phyloP scores from a whole-genome alignment of 1,140 invertebrate genomes.

The Telenomus remus region DNA sequence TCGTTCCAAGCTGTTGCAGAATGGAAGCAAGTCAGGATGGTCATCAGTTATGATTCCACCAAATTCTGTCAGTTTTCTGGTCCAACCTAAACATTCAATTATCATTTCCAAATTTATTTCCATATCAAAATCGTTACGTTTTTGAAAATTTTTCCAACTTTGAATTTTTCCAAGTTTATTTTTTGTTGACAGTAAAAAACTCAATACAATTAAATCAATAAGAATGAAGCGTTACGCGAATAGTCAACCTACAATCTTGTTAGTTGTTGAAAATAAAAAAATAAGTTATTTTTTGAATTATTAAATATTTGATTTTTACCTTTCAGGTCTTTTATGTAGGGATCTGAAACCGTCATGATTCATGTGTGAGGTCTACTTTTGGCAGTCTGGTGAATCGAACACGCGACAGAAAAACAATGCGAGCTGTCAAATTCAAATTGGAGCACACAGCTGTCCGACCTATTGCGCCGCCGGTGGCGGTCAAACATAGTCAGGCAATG shows the following conservation, averaged over 20 bases:
- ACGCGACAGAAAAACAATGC: conserved; percentile 5
- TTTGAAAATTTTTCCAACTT: no score
- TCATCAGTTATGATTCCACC: conserved; percentile 68
- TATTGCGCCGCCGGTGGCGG: conserved; percentile 10
- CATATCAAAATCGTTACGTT: no score
- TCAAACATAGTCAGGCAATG: conserved; percentile 12
- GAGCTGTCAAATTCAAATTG: conserved; percentile 28
- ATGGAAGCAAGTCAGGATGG: conserved; percentile 66
- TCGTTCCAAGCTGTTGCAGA: conserved; percentile 75
- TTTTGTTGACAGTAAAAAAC: no score
- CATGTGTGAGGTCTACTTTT: conserved; percentile 24
- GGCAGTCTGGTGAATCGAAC: neutral
- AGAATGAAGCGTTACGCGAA: no score
- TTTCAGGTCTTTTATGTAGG: conserved; percentile 77
- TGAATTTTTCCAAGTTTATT: no score
- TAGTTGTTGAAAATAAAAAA: neutral
- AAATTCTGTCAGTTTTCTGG: conserved; percentile 69
- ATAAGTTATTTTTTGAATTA: neutral
- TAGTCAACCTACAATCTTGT: no score
- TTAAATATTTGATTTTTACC: conserved; percentile 63
- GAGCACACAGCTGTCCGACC: conserved; percentile 9
- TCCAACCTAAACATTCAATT: conserved; percentile 64
- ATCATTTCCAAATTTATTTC: no score
- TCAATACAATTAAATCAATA: no score
- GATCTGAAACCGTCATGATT: conserved; percentile 76